Evolutionary conservation across 2,797 vertebrate species (phyloP), one percentile per base, ranked within the genome.

Genomic region (Hephaestus fuliginosus): DNA sequence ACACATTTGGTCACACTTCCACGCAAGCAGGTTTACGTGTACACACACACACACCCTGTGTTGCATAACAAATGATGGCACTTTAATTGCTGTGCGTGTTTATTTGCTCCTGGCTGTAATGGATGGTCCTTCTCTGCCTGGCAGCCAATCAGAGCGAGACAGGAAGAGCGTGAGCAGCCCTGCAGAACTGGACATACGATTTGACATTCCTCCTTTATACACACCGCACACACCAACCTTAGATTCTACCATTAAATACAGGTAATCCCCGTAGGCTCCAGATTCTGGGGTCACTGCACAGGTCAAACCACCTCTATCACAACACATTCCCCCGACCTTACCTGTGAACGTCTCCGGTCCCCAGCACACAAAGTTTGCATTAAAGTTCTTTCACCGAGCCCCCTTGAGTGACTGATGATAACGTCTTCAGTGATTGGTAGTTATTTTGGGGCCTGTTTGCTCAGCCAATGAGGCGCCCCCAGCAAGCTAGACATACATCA

Each of bases 391-490:
- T 93, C 62, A 53, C 76, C 44, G 11, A 66, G 41, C 48, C 74
- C 48, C 94, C 84, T 93, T 94, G 92, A 91, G 94, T 96, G 96
- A 97, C 95, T 95, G 95, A 95, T 97, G 97, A 96, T 95, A 96
- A 96, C 94, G 92, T 92, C 95, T 94, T 96, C 95, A 91, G 94
- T 96, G 96, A 95, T 96, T 97, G 90, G 96, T 96, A 93, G 96
- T 97, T 97, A 97, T 97, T 97, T 96, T 94, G 95, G 96, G 95
- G 94, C 92, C 95, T 95, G 96, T 97, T 97, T 97, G 95, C 96
- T 96, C 88, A 97, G 96, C 95, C 96, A 96, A 96, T 94, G 95
- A 96, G 96, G 96, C 96, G 95, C 96, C 96, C 93, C 94, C 92
- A 92, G 94, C 93, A 83, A 93, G 92, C 93, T 94, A 95, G 78